These are phyloP conservation scores for Apolygus lucorum DNA, from an alignment of 1,140 invertebrate species.

Conservation along the genomic window DNA sequence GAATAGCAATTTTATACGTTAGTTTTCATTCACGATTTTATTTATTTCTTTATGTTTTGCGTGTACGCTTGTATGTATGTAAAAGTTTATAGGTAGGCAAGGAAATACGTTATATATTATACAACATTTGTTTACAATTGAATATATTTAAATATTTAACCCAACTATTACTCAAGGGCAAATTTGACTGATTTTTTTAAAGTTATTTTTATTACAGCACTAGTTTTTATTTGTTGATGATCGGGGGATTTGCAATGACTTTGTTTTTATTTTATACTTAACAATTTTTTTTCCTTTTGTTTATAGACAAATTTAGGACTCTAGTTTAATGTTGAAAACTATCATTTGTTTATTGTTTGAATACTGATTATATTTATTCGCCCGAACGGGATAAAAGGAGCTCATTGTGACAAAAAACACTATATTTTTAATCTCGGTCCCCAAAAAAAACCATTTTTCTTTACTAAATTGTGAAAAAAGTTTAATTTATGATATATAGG, in stretches of 20 bases:
- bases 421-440: too few relatives aligned
- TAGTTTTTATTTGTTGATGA: constrained; percentile 18
- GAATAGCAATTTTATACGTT: constrained; percentile 16
- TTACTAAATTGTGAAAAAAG: too few relatives aligned
- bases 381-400: too few relatives aligned
- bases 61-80: constrained; percentile 4
- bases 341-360: constrained; percentile 26
- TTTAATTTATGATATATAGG: neutral
- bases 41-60: constrained; percentile 2
- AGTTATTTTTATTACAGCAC: neutral
- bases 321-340: constrained; percentile 25
- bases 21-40: neutral
- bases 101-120: neutral
- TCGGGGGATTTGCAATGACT: constrained; percentile 20
- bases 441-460: too few relatives aligned
- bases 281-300: constrained; percentile 24
- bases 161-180: neutral
- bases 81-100: neutral
- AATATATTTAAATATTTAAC: constrained; percentile 5
- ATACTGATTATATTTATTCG: neutral
- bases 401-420: too few relatives aligned
- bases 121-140: neutral
- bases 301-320: too few relatives aligned
- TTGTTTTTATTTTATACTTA: constrained; percentile 22
- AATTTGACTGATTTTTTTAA: constrained; percentile 26